Conservation (phyloP, 2,113 vertebrate genomes). For the Fregetta grallaria region DNA sequence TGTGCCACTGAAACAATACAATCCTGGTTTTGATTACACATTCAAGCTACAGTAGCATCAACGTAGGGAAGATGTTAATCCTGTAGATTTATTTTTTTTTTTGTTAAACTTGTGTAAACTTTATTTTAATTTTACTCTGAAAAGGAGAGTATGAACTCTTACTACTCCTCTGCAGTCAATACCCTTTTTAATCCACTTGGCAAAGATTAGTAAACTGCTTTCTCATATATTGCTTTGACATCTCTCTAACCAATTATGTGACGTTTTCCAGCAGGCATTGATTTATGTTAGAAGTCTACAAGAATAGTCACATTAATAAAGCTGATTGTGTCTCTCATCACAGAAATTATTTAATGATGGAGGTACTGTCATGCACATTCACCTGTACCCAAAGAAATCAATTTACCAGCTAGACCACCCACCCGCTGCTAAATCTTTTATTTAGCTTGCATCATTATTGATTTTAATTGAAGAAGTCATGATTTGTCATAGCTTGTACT, state of each 20-base stretch:
- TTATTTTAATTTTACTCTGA: neutral
- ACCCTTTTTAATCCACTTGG: neutral
- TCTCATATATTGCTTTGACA: neutral
- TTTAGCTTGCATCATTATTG: neutral
- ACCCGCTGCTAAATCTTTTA: neutral
- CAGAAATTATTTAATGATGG: conserved; percentile 25
- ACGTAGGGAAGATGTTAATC: neutral
- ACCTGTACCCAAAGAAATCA: conserved; percentile 28
- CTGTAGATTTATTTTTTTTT: neutral
- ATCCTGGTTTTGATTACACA: neutral
- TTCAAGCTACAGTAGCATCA: neutral
- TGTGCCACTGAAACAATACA: conserved; percentile 28
- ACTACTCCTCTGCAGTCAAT: neutral
- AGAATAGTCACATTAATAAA: conserved; percentile 11
- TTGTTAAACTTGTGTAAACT: neutral
- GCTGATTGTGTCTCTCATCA: neutral
- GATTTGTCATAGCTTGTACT: neutral
- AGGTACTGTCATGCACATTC: neutral
- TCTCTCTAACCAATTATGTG: neutral
- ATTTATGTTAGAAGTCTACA: neutral
- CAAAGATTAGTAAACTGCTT: neutral
- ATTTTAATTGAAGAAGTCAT: conserved; percentile 32
- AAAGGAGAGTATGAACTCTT: neutral
- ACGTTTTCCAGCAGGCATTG: neutral
- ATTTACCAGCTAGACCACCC: neutral